A percentile compares a stretch with the other conserved stretches of the same genome.
phyloP scores from a whole-genome alignment of 2,113 vertebrate genomes.

The Morone chrysops region DNA sequence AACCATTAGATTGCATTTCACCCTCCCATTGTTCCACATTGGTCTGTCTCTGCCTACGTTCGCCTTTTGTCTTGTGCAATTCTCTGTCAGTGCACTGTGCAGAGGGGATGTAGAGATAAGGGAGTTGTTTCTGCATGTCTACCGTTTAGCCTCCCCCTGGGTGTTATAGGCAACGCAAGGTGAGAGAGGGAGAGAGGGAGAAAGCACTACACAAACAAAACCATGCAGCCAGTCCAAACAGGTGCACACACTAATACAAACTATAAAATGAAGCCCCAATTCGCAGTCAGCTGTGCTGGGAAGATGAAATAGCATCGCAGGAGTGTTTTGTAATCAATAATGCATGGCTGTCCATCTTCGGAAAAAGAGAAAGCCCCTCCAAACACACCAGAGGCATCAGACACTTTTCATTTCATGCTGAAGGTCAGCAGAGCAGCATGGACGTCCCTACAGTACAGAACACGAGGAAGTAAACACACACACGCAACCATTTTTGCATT shows the following conservation, averaged over 20 bases:
- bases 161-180: slow-evolving; percentile 30
- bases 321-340: slow-evolving; percentile 84
- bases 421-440: slow-evolving; percentile 77
- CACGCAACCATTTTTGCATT: slow-evolving; percentile 2
- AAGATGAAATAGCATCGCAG: slow-evolving; percentile 79
- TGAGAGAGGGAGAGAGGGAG: neutral
- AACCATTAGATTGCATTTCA: slow-evolving; percentile 35
- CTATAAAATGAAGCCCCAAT: slow-evolving; percentile 53
- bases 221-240: slow-evolving; percentile 25
- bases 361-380: slow-evolving; percentile 76
- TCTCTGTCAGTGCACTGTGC: slow-evolving; percentile 40
- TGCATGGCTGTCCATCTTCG: slow-evolving; percentile 81
- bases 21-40: slow-evolving; percentile 39
- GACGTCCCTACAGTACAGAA: slow-evolving; percentile 60
- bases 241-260: slow-evolving; percentile 32
- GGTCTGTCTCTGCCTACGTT: slow-evolving; percentile 54
- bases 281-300: slow-evolving; percentile 60
- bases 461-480: slow-evolving; percentile 37
- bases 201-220: slow-evolving; percentile 42
- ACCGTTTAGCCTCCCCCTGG: slow-evolving; percentile 59
- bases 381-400: slow-evolving; percentile 80
- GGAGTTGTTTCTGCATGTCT: slow-evolving; percentile 63
- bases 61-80: slow-evolving; percentile 62
- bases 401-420: slow-evolving; percentile 80
- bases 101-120: slow-evolving; percentile 56